Conservation (phyloP, 2,113 vertebrate species). For the Tragulus kanchil region DNA sequence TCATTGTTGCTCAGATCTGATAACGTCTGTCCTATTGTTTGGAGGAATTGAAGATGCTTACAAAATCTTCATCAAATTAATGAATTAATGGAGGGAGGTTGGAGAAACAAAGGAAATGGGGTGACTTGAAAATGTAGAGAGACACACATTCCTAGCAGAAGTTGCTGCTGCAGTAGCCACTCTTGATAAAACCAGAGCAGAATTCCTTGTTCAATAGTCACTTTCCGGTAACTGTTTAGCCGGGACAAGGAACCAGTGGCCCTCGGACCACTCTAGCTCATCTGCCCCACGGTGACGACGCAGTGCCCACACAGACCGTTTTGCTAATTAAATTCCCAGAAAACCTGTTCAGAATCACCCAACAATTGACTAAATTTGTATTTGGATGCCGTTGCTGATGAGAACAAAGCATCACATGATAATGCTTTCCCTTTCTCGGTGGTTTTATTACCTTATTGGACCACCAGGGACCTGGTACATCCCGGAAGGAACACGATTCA, state of each 20-base stretch:
- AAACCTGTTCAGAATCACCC: conserved; percentile 74
- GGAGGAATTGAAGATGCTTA: conserved; percentile 66
- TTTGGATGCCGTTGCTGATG: conserved; percentile 68
- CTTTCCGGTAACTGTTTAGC: conserved; percentile 63
- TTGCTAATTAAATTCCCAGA: conserved; percentile 73
- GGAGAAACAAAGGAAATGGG: conserved; percentile 70
- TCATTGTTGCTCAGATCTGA: conserved; percentile 75
- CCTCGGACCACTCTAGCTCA: conserved; percentile 37
- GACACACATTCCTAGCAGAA: not conserved
- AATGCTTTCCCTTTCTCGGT: conserved; percentile 44
- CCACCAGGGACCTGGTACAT: conserved; percentile 47
- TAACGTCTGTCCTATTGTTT: conserved; percentile 74
- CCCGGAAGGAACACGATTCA: conserved; percentile 66
- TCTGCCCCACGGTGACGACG: conserved; percentile 46
- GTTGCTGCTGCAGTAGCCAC: conserved; percentile 47
- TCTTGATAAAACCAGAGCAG: conserved; percentile 47
- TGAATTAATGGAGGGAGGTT: conserved; percentile 61
- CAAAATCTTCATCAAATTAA: conserved; percentile 72
- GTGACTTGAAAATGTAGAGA: conserved; percentile 19
- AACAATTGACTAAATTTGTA: conserved; percentile 53
- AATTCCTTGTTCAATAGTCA: conserved; percentile 19
- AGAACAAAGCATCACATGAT: not conserved
- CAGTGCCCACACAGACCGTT: conserved; percentile 40
- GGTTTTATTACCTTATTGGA: conserved; percentile 71
- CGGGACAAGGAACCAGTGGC: conserved; percentile 49